Evolutionary conservation across 2,888 invertebrate genomes (phyloP).

Genomic region (Carcina quercana): DNA sequence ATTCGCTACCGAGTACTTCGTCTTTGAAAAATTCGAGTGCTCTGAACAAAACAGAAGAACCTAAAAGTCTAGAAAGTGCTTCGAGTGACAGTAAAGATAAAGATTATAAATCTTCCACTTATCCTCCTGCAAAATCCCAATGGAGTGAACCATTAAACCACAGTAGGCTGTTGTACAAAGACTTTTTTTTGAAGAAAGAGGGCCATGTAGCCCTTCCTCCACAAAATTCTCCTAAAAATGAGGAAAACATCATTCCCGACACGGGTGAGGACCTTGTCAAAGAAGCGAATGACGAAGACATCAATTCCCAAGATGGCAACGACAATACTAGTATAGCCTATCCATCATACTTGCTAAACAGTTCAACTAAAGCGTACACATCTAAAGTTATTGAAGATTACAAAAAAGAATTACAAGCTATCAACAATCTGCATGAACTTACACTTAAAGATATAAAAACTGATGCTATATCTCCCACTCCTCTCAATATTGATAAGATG

Average conservation of each 20-base stretch:
- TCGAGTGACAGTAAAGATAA: constrained; percentile 42
- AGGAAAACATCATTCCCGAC: constrained; percentile 19
- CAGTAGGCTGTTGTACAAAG: constrained; percentile 62
- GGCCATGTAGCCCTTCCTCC: constrained; percentile 51
- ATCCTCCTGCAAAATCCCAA: constrained; percentile 30
- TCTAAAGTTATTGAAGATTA: constrained; percentile 71
- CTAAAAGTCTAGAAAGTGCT: constrained; percentile 53
- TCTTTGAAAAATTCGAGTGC: constrained; percentile 34
- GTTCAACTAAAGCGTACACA: constrained; percentile 63
- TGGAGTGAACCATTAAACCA: constrained; percentile 58
- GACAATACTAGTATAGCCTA: constrained; percentile 43
- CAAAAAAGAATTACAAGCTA: constrained; percentile 65
- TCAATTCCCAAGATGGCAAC: constrained; percentile 14
- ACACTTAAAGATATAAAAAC: constrained; percentile 66
- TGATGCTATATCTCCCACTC: constrained; percentile 59
- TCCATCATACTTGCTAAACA: constrained; percentile 59
- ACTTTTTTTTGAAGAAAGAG: constrained; percentile 61
- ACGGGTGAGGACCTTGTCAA: constrained; percentile 29
- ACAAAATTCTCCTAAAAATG: constrained; percentile 50
- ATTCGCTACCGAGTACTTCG: constrained; percentile 46
- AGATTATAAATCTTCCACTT: constrained; percentile 33
- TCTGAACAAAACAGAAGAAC: constrained; percentile 34
- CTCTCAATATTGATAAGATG: constrained; percentile 58
- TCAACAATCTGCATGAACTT: constrained; percentile 61
- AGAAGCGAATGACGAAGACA: too few relatives aligned